A percentile compares a stretch with the other conserved stretches of the same genome.
phyloP scores from a whole-genome alignment of 2,888 invertebrate species.

The Acanthoscelides obtectus region DNA sequence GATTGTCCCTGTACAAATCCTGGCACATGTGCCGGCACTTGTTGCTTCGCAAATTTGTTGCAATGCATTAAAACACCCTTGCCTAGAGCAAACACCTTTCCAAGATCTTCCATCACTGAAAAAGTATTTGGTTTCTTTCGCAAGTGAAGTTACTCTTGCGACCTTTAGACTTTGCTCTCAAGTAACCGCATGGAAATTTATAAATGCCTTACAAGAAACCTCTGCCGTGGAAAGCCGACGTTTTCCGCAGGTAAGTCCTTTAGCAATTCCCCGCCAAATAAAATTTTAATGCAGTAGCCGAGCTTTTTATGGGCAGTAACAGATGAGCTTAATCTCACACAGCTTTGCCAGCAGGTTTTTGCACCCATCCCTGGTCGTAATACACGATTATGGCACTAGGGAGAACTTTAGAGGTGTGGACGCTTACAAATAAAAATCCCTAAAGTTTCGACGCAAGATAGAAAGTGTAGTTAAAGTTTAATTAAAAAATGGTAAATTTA shows the following conservation, averaged over 20 bases:
- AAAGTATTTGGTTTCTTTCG: too few relatives aligned
- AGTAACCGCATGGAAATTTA: background rate
- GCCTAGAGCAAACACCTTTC: too few relatives aligned
- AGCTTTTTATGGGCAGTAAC: background rate
- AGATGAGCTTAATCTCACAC: background rate
- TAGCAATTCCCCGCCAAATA: background rate
- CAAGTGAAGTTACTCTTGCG: too few relatives aligned
- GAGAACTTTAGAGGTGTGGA: background rate
- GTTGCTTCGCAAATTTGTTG: too few relatives aligned
- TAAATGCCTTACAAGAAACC: background rate
- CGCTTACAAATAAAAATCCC: background rate
- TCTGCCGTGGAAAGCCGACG: background rate
- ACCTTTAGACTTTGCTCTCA: too few relatives aligned
- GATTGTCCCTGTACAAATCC: too few relatives aligned
- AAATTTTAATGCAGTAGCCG: background rate
- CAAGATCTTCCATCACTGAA: too few relatives aligned
- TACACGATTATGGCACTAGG: background rate
- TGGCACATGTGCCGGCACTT: too few relatives aligned
- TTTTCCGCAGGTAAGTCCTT: background rate
- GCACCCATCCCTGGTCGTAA: background rate
- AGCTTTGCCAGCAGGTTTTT: background rate
- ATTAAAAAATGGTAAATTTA: background rate
- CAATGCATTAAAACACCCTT: too few relatives aligned
- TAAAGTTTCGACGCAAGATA: background rate
- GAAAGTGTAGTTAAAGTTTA: background rate